Evolutionary conservation across 1,140 invertebrate species (phyloP), one percentile per base, ranked within the genome.

Genomic region (Drosophila guanche): DNA sequence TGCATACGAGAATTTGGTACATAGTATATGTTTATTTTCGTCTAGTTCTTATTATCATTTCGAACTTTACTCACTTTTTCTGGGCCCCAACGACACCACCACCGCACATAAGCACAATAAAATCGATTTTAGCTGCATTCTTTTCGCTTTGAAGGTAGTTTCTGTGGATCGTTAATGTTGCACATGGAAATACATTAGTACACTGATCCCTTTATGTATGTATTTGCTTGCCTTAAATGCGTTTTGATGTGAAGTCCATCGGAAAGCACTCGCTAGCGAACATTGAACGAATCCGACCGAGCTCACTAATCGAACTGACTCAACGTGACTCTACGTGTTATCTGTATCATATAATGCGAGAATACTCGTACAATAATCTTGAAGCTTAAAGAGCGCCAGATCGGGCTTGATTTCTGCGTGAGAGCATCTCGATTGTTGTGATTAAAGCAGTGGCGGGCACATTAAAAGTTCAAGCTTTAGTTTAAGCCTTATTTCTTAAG

Each of bases 21-120:
- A 47, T 16, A 53, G 25, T 45, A 61, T 20, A 43, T 56, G 23
- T 43, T 71, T 73, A 58, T 67, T 57, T 70, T 60, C 22, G 43
- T 46, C 3, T 29, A 37, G 41, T 7, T 63, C 12, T 12, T 63
- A 85, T 80, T 86, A 73, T 69, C 58, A 59, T 42, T 65, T 41
- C 58, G 51, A 48, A 78, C 65, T 88, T 88, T 85, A 81, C 81
- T 85, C 61, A 85, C 81, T 74, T 67, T 72, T 43, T 48, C 14
- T 37, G 27, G 71, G 40, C 40, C 51, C 46, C 10, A 68, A 41
- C 6, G 23, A 43, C 43, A 86, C 33, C 10, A 4, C 33, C 10
- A 4, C 8, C 10, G 43, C 40, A 46, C 56, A 65, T 16, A 66
- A 41, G n/a, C 50, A 43, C 20, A 71, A 23, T 4, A 37, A 14